Conservation (phyloP, 2,888 invertebrate species). For the Epiperipatus broadwayi region DNA sequence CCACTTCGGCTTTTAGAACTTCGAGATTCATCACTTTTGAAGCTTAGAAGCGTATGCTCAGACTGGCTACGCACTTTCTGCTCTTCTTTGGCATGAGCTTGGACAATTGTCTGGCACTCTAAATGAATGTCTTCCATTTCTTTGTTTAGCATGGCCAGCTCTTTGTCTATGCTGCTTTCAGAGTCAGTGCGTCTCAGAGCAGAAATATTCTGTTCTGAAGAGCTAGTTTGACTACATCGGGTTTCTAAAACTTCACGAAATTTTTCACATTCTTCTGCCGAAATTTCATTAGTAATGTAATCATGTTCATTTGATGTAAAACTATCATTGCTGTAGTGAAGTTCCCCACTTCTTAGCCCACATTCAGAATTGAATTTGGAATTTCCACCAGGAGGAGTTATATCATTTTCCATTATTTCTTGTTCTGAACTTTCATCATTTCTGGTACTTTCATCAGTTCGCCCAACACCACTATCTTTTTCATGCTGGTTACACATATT, state of each 20-base stretch:
- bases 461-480: conserved; percentile 29
- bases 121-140: conserved; percentile 41
- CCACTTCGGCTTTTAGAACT: conserved; percentile 15
- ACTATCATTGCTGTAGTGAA: conserved; percentile 24
- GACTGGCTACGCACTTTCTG: conserved; percentile 12
- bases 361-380: conserved; percentile 27
- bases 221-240: background rate
- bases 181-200: conserved; percentile 24
- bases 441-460: conserved; percentile 27
- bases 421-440: conserved; percentile 29
- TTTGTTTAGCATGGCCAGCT: conserved; percentile 36
- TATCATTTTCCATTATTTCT: conserved; percentile 1
- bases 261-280: no score
- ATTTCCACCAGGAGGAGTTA: conserved; percentile 4
- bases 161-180: conserved; percentile 31
- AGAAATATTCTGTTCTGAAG: conserved; percentile 8
- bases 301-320: conserved; percentile 21
- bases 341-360: conserved; percentile 27
- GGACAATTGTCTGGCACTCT: conserved; percentile 32
- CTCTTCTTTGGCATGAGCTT: no score
- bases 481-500: conserved; percentile 21
- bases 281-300: no score
- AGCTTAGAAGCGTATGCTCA: background rate
- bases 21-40: conserved; percentile 10
- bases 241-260: conserved; percentile 12